These are phyloP conservation scores for Macrophya annulata DNA, from an alignment of 2,888 invertebrate species.

Conservation along the genomic window DNA sequence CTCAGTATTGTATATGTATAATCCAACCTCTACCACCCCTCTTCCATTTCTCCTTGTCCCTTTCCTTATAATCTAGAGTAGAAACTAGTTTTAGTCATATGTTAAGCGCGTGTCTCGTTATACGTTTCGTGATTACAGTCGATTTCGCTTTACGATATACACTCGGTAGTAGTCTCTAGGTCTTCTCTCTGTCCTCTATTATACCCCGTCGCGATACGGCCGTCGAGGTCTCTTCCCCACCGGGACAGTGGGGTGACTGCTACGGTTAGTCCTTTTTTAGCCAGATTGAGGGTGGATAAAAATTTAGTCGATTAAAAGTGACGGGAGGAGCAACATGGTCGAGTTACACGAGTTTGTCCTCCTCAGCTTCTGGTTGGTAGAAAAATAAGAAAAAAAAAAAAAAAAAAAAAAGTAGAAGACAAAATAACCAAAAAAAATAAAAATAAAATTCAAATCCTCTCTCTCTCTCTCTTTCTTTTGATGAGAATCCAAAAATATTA, in stretches of 20 bases:
- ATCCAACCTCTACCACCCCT: not conserved
- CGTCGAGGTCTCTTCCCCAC: not conserved
- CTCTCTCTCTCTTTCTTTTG: not conserved
- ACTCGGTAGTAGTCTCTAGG: constrained; percentile 2
- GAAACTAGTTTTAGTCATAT: constrained; percentile 38
- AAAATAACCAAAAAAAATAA: not conserved
- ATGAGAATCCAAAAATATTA: not conserved
- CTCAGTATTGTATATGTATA: not conserved
- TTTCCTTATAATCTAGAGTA: not conserved
- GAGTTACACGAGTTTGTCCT: constrained; percentile 68
- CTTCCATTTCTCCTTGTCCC: not conserved
- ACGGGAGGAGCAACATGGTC: constrained; percentile 65
- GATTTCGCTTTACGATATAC: constrained; percentile 44
- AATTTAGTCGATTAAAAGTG: constrained; percentile 61
- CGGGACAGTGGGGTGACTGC: constrained; percentile 59
- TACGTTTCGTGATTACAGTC: constrained; percentile 53
- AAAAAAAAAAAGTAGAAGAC: constrained; percentile 32
- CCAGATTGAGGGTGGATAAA: constrained; percentile 50
- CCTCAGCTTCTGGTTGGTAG: constrained; percentile 67
- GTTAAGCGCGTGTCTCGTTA: constrained; percentile 46
- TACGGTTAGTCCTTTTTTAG: constrained; percentile 68
- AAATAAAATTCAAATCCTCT: too few relatives aligned
- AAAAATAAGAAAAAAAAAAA: not conserved
- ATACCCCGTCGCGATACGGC: not conserved
- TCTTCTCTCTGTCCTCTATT: not conserved